Evolutionary conservation across 2,888 invertebrate species (phyloP).

Genomic region (Hypercompe scribonia): DNA sequence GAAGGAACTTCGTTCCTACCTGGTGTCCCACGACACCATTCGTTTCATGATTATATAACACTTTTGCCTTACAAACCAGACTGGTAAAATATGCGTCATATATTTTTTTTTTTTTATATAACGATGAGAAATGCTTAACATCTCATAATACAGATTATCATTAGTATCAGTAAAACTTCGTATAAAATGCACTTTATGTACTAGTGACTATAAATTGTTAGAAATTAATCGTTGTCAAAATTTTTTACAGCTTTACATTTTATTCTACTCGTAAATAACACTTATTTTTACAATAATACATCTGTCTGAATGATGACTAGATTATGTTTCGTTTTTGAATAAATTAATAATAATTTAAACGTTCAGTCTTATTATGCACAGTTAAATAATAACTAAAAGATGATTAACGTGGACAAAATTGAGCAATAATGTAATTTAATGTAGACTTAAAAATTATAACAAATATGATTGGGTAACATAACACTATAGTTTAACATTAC

Average conservation of each 20-base stretch:
- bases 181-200: conserved; percentile 64
- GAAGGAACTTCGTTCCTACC: no score
- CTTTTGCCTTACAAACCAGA: no score
- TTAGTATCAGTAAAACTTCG: conserved; percentile 57
- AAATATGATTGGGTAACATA: conserved; percentile 32
- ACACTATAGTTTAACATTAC: conserved; percentile 31
- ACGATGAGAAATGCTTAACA: conserved; percentile 6
- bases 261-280: conserved; percentile 43
- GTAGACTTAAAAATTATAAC: conserved; percentile 37
- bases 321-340: conserved; percentile 43
- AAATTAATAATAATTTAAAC: conserved; percentile 54
- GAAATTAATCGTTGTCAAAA: conserved; percentile 72
- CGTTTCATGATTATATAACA: no score
- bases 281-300: conserved; percentile 50
- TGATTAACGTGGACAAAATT: conserved; percentile 41
- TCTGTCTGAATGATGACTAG: conserved; percentile 47
- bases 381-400: conserved; percentile 46
- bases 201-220: conserved; percentile 52
- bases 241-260: conserved; percentile 68
- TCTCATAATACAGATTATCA: conserved; percentile 26
- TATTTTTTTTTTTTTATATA: no score
- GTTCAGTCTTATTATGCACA: conserved; percentile 60
- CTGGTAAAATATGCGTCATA: no score
- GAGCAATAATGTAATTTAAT: conserved; percentile 44
- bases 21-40: no score